These are phyloP conservation scores for Hemaris fuciformis DNA, from an alignment of 2,888 invertebrate genomes.

Conservation along the genomic window DNA sequence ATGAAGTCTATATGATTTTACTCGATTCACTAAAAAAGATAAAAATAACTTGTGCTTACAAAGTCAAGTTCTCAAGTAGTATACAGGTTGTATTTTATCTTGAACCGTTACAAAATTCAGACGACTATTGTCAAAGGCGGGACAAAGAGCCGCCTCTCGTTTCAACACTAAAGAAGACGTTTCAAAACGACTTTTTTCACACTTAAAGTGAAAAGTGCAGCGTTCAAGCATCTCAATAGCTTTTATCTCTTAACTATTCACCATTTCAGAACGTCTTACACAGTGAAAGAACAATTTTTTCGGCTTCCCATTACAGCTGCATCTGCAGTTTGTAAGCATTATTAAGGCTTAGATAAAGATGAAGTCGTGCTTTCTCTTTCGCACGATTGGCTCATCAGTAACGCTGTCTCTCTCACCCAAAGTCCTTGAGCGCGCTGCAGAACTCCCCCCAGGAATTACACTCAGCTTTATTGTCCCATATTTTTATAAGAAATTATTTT, in stretches of 20 bases:
- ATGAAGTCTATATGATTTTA: too few relatives aligned
- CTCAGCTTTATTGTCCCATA: constrained; percentile 46
- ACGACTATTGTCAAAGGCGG: background rate
- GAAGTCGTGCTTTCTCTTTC: background rate
- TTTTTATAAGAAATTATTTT: constrained; percentile 39
- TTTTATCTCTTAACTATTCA: constrained; percentile 8
- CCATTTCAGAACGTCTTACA: constrained; percentile 3
- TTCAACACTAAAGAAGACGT: background rate
- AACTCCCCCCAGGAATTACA: constrained; percentile 39
- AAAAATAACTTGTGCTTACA: background rate
- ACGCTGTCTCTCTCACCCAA: background rate
- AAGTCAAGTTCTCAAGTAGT: background rate
- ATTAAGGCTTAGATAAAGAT: background rate
- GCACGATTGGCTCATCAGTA: background rate
- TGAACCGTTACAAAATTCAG: background rate
- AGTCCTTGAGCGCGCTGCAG: background rate
- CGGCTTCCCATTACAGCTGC: background rate
- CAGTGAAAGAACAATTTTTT: constrained; percentile 1
- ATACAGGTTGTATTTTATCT: background rate
- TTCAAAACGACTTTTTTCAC: background rate
- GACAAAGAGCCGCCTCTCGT: background rate
- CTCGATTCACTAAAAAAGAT: background rate
- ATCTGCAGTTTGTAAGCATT: constrained; percentile 3
- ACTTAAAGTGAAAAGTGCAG: constrained; percentile 7
- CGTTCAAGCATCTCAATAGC: constrained; percentile 2